Base-by-base conservation (phyloP, 2,113 vertebrate genomes). In the Apodemus sylvaticus region DNA sequence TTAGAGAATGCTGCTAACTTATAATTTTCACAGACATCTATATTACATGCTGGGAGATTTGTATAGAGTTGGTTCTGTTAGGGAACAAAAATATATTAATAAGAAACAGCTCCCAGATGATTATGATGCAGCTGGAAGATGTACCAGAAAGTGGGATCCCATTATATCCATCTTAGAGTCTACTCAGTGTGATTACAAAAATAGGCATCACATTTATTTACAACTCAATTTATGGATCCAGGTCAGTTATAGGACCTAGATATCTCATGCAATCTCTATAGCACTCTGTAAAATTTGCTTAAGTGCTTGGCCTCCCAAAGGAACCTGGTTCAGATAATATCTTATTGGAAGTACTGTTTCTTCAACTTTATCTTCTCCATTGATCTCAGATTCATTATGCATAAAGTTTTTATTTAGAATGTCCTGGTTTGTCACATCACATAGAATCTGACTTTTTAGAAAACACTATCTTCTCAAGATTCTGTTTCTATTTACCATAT, bases 141-240 rank as follows among this genome's bases (percentile, higher is more conserved):
- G 7, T 36, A 29, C 9, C 45, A 71, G 89, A 45, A 90, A 79
- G 34, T 45, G 71, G 24, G 24, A 26, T 19, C 12, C 48, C 24
- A 11, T 53, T 73, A 62, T 0, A 88, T 55, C 9, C 20, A 34
- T 70, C 26, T 19, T 45, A 53, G 55, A 71, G 8, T 90, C n/a
- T 55, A 26, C 53, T 45, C 45, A 53, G 78, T 19, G 19, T 42
- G 73, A 31, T 74, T 31, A 62, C 62, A 74, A 95, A 87, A 95
- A 94, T 68, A 90, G 60, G 73, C 53, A 60, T 90, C 66, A 73
- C 92, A 45, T 74, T 85, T 79, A 94, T 91, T 91, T 79, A 94
- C 48, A 74, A 79, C 29, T 93, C 45, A 83, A 85, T 88, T 83
- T 90, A 96, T 91, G 48, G 71, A 95, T 91, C 51, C 81, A 82